These are phyloP conservation scores for Cacatua alba DNA, from an alignment of 2,113 vertebrate genomes.

Conservation along the genomic window DNA sequence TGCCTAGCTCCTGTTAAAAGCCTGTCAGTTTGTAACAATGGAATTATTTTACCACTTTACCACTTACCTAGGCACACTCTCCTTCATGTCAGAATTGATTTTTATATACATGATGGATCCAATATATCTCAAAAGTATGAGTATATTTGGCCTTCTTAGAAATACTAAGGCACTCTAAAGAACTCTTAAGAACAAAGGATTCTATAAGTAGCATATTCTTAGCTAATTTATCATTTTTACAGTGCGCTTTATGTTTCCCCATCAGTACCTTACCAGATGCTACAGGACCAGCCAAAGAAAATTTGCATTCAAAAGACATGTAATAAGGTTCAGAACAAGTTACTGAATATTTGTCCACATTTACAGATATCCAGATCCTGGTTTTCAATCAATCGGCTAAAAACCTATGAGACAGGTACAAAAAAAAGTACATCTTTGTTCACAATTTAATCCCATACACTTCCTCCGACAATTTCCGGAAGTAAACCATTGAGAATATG, in stretches of 20 bases:
- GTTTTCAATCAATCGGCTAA: neutral
- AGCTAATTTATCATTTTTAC: neutral
- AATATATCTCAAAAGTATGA: neutral
- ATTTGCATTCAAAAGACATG: neutral
- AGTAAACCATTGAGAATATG: neutral
- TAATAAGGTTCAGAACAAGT: neutral
- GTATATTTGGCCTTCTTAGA: neutral
- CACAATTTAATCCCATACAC: neutral
- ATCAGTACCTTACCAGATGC: neutral
- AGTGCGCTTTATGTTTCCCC: neutral
- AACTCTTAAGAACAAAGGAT: neutral
- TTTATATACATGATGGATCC: neutral
- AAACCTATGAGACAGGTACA: neutral
- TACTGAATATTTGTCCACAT: neutral
- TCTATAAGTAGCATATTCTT: neutral
- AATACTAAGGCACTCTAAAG: neutral
- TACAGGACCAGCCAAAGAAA: neutral
- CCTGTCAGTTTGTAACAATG: neutral
- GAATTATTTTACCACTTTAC: neutral
- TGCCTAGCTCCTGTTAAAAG: neutral
- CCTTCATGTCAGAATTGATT: neutral
- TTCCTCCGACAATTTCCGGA: neutral
- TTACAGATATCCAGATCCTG: neutral
- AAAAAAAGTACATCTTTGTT: neutral
- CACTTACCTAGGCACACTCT: no score